Evolutionary conservation across 2,888 invertebrate genomes (phyloP).

Genomic region (Theristus sp.): DNA sequence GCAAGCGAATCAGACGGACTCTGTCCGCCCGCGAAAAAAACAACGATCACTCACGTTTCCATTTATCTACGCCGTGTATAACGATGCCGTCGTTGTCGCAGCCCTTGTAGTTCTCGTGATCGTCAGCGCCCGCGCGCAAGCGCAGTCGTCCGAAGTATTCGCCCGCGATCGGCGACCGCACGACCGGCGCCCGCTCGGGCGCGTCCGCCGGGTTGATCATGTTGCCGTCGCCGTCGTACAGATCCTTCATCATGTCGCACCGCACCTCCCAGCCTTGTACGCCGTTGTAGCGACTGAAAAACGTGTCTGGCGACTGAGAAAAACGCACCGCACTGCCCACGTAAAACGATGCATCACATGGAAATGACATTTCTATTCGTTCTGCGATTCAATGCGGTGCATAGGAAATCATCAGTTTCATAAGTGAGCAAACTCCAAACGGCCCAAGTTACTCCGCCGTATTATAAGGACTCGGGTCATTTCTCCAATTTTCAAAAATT

Average conservation of each 20-base stretch:
- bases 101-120: conserved; percentile 19
- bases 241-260: conserved; percentile 9
- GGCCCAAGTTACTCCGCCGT: too few relatives aligned
- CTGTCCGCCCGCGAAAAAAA: neutral
- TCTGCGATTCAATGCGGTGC: too few relatives aligned
- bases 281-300: conserved; percentile 19
- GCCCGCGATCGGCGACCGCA: conserved; percentile 20
- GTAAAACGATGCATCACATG: too few relatives aligned
- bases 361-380: too few relatives aligned
- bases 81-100: conserved; percentile 27
- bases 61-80: conserved; percentile 23
- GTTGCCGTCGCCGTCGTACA: neutral
- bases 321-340: too few relatives aligned
- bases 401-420: too few relatives aligned
- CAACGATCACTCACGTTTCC: conserved; percentile 30
- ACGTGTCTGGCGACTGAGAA: too few relatives aligned
- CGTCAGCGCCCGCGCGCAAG: conserved; percentile 12
- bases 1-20: too few relatives aligned
- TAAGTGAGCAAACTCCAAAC: too few relatives aligned
- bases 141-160: conserved; percentile 17
- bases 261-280: conserved; percentile 24
- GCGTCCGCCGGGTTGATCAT: conserved; percentile 6
- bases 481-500: too few relatives aligned
- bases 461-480: too few relatives aligned
- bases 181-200: conserved; percentile 13